Evolutionary conservation across 2,888 invertebrate genomes (phyloP).

Genomic region (Chelonus formosanus): DNA sequence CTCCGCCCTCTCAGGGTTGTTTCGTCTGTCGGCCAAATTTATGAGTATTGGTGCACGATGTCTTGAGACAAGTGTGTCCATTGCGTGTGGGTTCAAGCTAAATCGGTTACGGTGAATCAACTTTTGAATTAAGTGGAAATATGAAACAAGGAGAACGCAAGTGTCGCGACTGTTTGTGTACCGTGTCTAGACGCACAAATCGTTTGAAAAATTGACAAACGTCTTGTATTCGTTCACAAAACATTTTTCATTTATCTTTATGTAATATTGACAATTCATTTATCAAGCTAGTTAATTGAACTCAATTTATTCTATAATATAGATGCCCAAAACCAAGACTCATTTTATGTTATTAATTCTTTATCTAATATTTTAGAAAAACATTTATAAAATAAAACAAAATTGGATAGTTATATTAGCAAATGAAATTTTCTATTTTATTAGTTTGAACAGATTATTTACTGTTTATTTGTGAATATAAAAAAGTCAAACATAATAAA

Average conservation of each 20-base stretch:
- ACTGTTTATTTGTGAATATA: no score
- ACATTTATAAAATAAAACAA: no score
- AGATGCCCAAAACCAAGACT: no score
- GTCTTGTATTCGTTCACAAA: slow-evolving; percentile 20
- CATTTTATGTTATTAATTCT: no score
- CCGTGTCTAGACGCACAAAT: slow-evolving; percentile 60
- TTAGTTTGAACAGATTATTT: no score
- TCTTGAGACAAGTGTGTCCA: slow-evolving; percentile 47
- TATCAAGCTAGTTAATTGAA: no score
- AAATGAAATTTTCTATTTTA: no score
- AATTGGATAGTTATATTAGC: no score
- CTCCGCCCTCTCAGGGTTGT: slow-evolving; percentile 34
- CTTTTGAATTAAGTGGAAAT: slow-evolving; percentile 38
- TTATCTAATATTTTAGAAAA: no score
- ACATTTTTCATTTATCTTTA: slow-evolving; percentile 6
- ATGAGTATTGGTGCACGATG: slow-evolving; percentile 49
- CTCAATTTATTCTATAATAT: no score
- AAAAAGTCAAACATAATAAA: no score
- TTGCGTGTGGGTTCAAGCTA: slow-evolving; percentile 55
- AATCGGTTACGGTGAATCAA: slow-evolving; percentile 59
- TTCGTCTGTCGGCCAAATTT: slow-evolving; percentile 56
- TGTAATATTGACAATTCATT: neutral
- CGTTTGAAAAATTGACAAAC: slow-evolving; percentile 44
- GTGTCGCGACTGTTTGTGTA: slow-evolving; percentile 25
- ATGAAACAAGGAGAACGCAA: slow-evolving; percentile 7